Conservation (phyloP, 2,797 vertebrate genomes). For the Catostomus latipinnis region DNA sequence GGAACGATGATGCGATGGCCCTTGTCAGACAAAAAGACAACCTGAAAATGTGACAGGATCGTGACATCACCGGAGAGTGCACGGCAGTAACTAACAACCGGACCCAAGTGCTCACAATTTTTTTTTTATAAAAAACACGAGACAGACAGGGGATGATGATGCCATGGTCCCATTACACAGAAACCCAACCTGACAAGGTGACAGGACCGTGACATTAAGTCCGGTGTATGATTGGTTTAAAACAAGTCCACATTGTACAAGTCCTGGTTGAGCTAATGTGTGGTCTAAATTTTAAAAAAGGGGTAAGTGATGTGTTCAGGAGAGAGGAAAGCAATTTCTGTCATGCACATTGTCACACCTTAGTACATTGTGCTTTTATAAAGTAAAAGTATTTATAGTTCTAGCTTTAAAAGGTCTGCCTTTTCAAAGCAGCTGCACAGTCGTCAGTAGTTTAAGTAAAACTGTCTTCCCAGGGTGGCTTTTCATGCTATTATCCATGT, state of each 20-base stretch:
- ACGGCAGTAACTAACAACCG: no score
- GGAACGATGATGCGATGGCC: no score
- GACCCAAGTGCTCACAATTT: no score
- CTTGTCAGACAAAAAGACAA: no score
- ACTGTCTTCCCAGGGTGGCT: not conserved
- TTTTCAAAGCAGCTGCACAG: not conserved
- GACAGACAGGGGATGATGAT: no score
- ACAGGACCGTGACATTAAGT: not conserved
- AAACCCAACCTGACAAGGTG: no score
- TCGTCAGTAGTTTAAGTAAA: not conserved
- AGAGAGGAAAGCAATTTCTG: not conserved
- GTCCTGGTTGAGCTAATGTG: not conserved
- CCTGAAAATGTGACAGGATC: no score
- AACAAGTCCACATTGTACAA: constrained; percentile 1
- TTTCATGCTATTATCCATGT: not conserved
- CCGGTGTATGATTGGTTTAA: not conserved
- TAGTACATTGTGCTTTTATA: constrained; percentile 2
- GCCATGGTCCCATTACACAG: no score
- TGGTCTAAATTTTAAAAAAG: constrained; percentile 10
- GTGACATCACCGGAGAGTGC: no score
- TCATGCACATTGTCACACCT: not conserved
- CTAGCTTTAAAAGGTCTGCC: not conserved
- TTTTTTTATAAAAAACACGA: no score
- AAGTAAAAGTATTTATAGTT: not conserved
- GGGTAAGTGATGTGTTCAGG: not conserved